Conservation (phyloP, 2,888 invertebrate species). For the Agonopterix heracliana region DNA sequence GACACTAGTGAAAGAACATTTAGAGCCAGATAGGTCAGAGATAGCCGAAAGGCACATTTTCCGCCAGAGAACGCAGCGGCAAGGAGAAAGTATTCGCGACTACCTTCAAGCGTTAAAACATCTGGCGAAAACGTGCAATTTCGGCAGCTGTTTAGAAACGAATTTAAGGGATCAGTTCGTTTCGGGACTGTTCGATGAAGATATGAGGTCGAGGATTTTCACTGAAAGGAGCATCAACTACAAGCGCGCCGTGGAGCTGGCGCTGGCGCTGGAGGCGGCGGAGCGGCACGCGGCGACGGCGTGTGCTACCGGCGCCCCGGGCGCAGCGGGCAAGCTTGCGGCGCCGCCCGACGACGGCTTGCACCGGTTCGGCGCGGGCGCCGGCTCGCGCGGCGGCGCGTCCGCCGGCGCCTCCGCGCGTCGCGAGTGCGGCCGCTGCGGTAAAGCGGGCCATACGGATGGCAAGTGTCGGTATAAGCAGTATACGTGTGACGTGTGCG, state of each 20-base stretch:
- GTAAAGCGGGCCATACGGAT: too few species aligned
- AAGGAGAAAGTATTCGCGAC: conserved; percentile 7
- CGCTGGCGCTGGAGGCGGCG: conserved; percentile 17
- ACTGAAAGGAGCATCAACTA: conserved; percentile 20
- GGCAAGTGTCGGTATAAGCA: too few species aligned
- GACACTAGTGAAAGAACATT: conserved; percentile 7
- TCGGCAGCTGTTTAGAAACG: conserved; percentile 13
- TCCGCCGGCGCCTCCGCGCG: too few species aligned
- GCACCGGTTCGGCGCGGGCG: too few species aligned
- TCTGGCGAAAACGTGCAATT: conserved; percentile 18
- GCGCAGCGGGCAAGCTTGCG: not conserved
- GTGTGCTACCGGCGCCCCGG: not conserved
- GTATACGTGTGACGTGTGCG: too few species aligned
- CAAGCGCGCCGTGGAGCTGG: conserved; percentile 22
- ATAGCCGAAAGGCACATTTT: conserved; percentile 16
- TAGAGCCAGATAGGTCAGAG: conserved; percentile 13
- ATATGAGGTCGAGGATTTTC: conserved; percentile 22
- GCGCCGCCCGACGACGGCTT: too few species aligned
- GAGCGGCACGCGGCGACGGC: conserved; percentile 4
- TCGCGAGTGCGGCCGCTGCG: too few species aligned
- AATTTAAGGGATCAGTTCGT: conserved; percentile 19
- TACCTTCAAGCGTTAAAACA: conserved; percentile 16
- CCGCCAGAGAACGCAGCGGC: conserved; percentile 6
- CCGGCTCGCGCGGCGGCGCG: too few species aligned
- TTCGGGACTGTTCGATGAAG: conserved; percentile 19